Conservation (phyloP, 2,888 invertebrate genomes). For the Holacanthella duospinosa region DNA sequence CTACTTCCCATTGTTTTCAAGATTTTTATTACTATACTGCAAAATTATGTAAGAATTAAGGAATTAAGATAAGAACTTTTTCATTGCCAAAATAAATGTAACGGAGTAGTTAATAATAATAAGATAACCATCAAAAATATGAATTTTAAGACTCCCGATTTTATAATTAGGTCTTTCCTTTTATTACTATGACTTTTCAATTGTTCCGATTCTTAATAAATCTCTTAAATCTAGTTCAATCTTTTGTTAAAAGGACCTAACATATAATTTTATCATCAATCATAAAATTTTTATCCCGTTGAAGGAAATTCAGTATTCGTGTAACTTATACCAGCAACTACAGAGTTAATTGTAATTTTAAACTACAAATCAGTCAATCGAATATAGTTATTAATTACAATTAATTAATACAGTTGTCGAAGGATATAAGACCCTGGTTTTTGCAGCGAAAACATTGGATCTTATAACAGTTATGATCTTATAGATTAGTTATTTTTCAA, state of each 20-base stretch:
- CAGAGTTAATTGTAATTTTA: too few species aligned
- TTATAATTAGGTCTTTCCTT: not conserved
- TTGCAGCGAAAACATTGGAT: too few species aligned
- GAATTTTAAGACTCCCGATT: not conserved
- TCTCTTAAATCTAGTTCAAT: slow-evolving; percentile 1
- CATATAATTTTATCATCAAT: not conserved
- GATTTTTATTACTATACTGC: not conserved
- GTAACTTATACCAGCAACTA: too few species aligned
- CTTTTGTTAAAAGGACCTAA: not conserved
- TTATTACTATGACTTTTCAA: not conserved
- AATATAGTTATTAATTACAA: too few species aligned
- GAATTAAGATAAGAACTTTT: not conserved
- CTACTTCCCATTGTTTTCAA: not conserved
- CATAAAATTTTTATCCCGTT: too few species aligned
- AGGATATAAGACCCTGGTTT: too few species aligned
- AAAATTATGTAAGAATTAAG: not conserved
- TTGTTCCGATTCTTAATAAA: not conserved
- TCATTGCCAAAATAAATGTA: not conserved
- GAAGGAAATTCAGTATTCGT: too few species aligned
- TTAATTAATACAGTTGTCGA: too few species aligned
- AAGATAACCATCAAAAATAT: not conserved
- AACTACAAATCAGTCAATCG: too few species aligned
- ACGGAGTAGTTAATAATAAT: not conserved
- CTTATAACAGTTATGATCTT: too few species aligned
- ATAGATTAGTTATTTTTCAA: too few species aligned